Evolutionary conservation across 2,888 invertebrate genomes (phyloP), one percentile per base, ranked within the genome.

Genomic region (Cotesia congregata): DNA sequence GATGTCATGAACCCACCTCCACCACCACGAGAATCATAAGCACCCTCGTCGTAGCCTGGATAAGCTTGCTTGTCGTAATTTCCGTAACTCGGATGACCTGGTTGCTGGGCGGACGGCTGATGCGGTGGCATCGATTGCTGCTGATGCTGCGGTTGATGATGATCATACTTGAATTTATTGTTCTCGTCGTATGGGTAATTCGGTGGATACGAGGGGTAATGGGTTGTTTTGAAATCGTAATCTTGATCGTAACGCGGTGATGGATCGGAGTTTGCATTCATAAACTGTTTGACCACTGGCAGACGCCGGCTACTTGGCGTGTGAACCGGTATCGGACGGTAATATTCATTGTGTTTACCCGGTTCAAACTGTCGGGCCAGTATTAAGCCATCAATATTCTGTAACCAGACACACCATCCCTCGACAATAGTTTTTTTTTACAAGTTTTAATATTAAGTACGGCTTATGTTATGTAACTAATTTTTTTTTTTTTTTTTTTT

Each of bases 351-450:
- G 86, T 86, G 86, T 83, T 89, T 88, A 85, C 85, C 86, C 85
- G 86, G 84, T 81, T 89, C 89, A 88, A 88, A 87, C 86, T 89
- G 89, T 87, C 89, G 89, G 80, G 89, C 88, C 89, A 89, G 88
- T 89, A 89, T 88, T 85, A 89, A 87, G 83, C 89, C 88, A 86
- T 89, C 89, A 86, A 89, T 89, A 84, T 89, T 89, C 89, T 89
- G 89, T 83, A 89, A 89, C 89, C 88, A 89, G 89, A 89, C 88
- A 88, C 88, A 88, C 87, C 88, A 87, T 86, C 87, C 86, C 88
- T 86, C 88, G 88, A 86, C 88, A 88, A 88, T 88, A 84, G 88
- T 87, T 86, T 69, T 76, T 74, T 72, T 74, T 41, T 76, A 61
- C 17, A 40, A 79, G 77, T 74, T 67, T 69, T 12, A 9, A 62